Base-by-base conservation (phyloP, 2,797 vertebrate species). In the Xenops minutus region DNA sequence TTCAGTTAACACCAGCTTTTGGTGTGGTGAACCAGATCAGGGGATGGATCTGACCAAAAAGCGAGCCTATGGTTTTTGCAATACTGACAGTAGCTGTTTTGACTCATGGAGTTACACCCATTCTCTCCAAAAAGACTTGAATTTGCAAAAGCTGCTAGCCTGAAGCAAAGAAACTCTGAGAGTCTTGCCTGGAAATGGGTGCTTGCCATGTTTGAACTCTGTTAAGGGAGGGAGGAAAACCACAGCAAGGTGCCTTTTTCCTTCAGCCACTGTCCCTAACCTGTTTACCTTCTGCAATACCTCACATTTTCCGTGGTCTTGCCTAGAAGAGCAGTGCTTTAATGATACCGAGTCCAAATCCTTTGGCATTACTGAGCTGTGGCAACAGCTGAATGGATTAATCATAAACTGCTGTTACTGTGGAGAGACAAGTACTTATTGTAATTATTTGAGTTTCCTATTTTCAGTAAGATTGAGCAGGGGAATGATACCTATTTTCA, bases 281-380 rank as follows among this genome's bases (percentile, higher is more conserved):
- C 94, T 93, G 83, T 87, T 96, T 92, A 82, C 52, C 77, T 86
- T 87, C 73, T 84, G 37, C 63, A 56, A 14, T 19, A 80, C 36
- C 71, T 97, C 48, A 43, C n/a, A 41, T 93, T 97, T 97, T 96
- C 91, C 73, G 14, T 73, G n/a, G 52, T 44, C 24, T 78, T 93
- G 52, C 54, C 72, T 37, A 30, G 61, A 80, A 62, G 41, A 76
- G 27, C 66, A 67, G 32, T 1, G 3, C 58, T 77, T 76, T 79
- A 85, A 44, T 0, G 4, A 44, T 66, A 32, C 44, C 17, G 54
- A 56, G 37, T 79, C 75, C 72, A 71, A 76, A 54, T 87, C 2
- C 0, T 80, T 91, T 87, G 89, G 62, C 1, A 2, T 72, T 82
- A 44, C 51, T 92, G 79, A 95, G 74, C 82, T 77, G 41, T 69